Percentiles rank a stretch among this genome's conserved stretches.
These are phyloP conservation scores for Epicampocera succincta DNA, from an alignment of 2,888 invertebrate species.

Conservation along the genomic window DNA sequence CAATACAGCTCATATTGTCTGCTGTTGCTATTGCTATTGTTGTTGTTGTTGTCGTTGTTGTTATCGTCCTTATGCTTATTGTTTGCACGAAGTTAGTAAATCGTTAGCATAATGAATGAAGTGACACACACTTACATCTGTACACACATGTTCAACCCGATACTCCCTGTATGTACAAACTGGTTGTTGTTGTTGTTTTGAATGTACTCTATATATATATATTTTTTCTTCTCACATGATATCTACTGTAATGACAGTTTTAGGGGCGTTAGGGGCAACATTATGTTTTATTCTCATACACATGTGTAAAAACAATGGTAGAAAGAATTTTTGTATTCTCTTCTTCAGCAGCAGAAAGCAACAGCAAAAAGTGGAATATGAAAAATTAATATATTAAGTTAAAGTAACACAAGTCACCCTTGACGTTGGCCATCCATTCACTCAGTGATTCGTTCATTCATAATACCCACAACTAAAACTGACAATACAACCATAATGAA, in stretches of 20 bases:
- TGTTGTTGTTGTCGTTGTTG: slow-evolving; percentile 12
- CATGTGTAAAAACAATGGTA: slow-evolving; percentile 6
- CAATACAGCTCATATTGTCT: slow-evolving; percentile 30
- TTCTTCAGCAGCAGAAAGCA: slow-evolving; percentile 28
- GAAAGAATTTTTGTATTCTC: no score
- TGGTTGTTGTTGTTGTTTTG: slow-evolving; percentile 24
- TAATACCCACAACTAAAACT: slow-evolving; percentile 23
- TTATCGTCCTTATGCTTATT: slow-evolving; percentile 28
- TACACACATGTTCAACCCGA: slow-evolving; percentile 49
- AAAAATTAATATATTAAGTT: slow-evolving; percentile 47
- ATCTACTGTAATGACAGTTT: no score
- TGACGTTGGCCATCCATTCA: slow-evolving; percentile 62
- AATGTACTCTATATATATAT: no score
- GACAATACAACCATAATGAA: slow-evolving; percentile 31
- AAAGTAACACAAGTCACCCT: slow-evolving; percentile 68
- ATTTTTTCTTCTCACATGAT: no score
- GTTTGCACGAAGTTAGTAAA: slow-evolving; percentile 44
- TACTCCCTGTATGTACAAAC: slow-evolving; percentile 45
- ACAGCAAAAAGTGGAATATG: slow-evolving; percentile 29
- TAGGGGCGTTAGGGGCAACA: no score
- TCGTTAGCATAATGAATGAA: slow-evolving; percentile 48
- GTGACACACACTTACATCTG: neutral
- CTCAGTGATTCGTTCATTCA: neutral
- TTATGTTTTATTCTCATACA: slow-evolving; percentile 41
- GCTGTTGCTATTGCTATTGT: no score